phyloP scores from a whole-genome alignment of 2,888 invertebrate species.

The Deilephila elpenor region DNA sequence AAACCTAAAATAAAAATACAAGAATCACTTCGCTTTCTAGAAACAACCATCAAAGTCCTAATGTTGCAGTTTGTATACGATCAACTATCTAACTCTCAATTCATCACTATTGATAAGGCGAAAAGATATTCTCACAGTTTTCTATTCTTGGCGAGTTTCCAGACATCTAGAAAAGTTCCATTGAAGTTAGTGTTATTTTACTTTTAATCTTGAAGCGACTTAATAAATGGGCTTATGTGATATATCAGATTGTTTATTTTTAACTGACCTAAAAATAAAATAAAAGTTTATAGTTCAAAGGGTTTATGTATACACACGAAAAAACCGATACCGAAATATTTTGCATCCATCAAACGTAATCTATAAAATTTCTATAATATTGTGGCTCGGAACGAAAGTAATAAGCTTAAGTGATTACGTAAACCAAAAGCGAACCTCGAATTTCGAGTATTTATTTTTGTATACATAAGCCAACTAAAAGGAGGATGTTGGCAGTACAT shows the following conservation, averaged over 20 bases:
- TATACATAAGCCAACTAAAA: too few species aligned
- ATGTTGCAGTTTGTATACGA: not conserved
- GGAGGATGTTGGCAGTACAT: too few species aligned
- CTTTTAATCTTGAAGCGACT: not conserved
- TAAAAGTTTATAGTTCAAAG: too few species aligned
- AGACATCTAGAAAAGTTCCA: not conserved
- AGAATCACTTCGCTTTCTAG: not conserved
- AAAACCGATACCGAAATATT: not conserved
- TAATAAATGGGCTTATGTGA: too few species aligned
- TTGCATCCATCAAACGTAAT: not conserved
- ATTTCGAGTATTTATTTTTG: slow-evolving; percentile 1
- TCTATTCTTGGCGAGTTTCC: not conserved
- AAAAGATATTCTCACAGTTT: not conserved
- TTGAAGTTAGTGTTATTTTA: not conserved
- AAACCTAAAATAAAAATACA: not conserved
- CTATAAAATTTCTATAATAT: not conserved
- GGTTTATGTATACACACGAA: not conserved
- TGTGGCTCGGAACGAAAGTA: slow-evolving; percentile 10
- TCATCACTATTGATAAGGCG: slow-evolving; percentile 10
- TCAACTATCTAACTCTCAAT: not conserved
- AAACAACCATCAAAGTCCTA: not conserved
- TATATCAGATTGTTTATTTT: too few species aligned
- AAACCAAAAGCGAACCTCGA: not conserved
- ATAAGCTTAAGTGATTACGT: slow-evolving; percentile 23
- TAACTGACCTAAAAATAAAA: too few species aligned